A percentile compares a stretch with the other conserved stretches of the same genome.
Conservation (phyloP, 2,797 vertebrate genomes). For the Apodemus agrarius region DNA sequence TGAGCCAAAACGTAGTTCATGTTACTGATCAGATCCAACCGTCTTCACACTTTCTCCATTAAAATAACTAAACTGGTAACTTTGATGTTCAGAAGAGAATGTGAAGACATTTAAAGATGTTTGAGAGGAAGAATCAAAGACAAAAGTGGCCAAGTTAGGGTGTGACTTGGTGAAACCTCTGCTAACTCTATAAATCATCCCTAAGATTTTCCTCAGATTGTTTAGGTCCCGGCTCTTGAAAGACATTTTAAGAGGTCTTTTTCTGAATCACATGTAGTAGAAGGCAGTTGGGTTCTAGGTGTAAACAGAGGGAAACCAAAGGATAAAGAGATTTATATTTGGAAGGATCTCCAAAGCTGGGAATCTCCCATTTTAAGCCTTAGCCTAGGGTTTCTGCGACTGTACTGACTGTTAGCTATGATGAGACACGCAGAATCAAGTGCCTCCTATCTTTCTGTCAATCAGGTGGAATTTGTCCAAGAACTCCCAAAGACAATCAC, state of each 20-base stretch:
- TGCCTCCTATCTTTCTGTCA: conserved; percentile 51
- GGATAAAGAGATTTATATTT: background rate
- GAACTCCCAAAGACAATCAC: conserved; percentile 90
- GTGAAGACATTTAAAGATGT: background rate
- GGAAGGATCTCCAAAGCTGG: background rate
- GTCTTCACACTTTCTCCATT: background rate
- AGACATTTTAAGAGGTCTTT: background rate
- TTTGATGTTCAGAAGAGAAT: background rate
- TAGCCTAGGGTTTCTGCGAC: background rate
- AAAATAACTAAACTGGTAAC: background rate
- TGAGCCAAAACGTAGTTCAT: background rate
- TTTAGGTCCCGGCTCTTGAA: background rate
- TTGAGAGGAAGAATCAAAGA: background rate
- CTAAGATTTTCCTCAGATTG: background rate
- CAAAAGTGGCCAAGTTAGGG: background rate
- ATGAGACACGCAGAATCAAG: background rate
- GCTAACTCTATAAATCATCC: background rate
- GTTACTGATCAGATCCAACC: background rate
- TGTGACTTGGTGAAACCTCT: background rate
- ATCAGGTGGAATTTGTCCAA: conserved; percentile 91
- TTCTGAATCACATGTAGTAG: background rate
- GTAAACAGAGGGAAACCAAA: background rate
- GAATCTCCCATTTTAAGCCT: background rate
- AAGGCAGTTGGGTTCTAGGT: background rate
- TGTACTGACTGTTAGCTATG: background rate